Base-by-base conservation (phyloP, 2,113 vertebrate genomes). In the Erythrocercus mccallii region DNA sequence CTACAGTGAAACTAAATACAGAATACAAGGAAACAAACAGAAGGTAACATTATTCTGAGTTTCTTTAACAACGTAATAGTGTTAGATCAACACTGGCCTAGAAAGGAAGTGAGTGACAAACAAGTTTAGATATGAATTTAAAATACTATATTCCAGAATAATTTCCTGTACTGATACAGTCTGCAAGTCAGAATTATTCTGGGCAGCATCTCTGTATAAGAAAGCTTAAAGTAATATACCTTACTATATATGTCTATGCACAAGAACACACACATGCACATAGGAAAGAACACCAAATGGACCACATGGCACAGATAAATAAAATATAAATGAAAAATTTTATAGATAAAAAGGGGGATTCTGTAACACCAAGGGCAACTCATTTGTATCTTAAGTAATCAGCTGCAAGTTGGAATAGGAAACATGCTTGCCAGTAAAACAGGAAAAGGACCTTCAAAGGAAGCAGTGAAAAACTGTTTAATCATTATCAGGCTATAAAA, bases 11-110 rank as follows among this genome's bases (percentile, higher is more conserved):
- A 69, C 42, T 70, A 73, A 95, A 94, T 66, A 83, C 17, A 85
- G 81, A 82, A 42, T 7, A 76, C 42, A 85, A 95, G 66, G 84
- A 95, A 93, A 82, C 62, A 82, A 93, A 82, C 54, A 88, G 60
- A 92, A 93, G 70, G 91, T 95, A 91, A 91, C 85, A 61, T 66
- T 85, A 82, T 53, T 47, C 40, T 7, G 22, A 42, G 53, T 61
- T 95, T 91, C 87, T 71, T 91, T 87, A 87, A 69, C 70, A 91
- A 68, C 50, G 44, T 66, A 87, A 80, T 48, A 50, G 45, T 27
- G 27, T 77, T 69, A 95, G 85, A 76, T 85, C 78, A 95, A 88
- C 66, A 76, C 19, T 12, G 53, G 30, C 50, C n/a, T 62, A 70
- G n/a, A 94, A 91, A 10, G 78, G 62, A 94, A 95, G 45, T 12